Percentiles rank a stretch among this genome's conserved stretches.
Conservation (phyloP, 2,888 invertebrate species). For the Emmelina monodactyla region DNA sequence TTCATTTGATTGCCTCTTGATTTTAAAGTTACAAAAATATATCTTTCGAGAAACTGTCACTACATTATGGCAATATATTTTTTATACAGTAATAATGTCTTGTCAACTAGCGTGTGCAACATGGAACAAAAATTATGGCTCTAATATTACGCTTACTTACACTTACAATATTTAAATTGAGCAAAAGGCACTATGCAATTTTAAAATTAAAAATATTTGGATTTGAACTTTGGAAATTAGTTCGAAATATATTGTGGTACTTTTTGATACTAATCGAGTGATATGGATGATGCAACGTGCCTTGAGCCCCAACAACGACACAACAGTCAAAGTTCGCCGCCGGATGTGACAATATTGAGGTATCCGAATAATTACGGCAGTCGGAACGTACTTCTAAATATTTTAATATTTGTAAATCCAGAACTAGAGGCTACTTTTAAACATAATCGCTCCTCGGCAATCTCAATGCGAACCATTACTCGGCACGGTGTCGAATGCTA, state of each 20-base stretch:
- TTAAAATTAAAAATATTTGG: constrained; percentile 42
- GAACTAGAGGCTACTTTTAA: neutral
- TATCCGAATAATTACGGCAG: too few relatives aligned
- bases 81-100: too few relatives aligned
- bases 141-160: constrained; percentile 34
- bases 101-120: constrained; percentile 6
- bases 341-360: neutral
- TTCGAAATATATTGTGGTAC: constrained; percentile 21
- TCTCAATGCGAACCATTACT: too few relatives aligned
- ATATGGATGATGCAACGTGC: constrained; percentile 44
- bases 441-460: neutral
- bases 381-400: too few relatives aligned
- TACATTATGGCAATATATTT: too few relatives aligned
- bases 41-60: too few relatives aligned
- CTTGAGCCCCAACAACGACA: constrained; percentile 38
- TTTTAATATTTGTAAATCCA: too few relatives aligned
- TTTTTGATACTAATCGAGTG: constrained; percentile 23
- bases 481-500: neutral
- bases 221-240: constrained; percentile 35
- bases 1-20: too few relatives aligned
- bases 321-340: constrained; percentile 9
- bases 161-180: constrained; percentile 44
- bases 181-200: constrained; percentile 61
- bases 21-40: too few relatives aligned
- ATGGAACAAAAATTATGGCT: constrained; percentile 29